These are phyloP conservation scores for Epicauta chinensis DNA, from an alignment of 1,140 invertebrate genomes.

Conservation along the genomic window DNA sequence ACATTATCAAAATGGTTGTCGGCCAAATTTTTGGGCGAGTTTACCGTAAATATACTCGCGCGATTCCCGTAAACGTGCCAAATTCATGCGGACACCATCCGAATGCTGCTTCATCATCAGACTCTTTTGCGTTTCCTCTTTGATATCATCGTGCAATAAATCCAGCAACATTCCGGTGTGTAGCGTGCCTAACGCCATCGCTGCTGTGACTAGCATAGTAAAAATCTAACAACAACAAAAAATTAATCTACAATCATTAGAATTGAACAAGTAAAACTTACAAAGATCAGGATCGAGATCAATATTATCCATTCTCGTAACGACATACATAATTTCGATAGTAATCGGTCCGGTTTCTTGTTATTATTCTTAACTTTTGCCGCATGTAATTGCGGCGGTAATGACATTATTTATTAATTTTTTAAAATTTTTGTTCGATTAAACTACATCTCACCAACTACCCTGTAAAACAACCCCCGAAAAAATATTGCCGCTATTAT, in stretches of 20 bases:
- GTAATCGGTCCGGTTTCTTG: too few species aligned
- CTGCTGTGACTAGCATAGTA: constrained; percentile 1
- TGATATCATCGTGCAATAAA: constrained; percentile 9
- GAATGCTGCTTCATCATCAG: neutral
- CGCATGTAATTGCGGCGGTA: too few species aligned
- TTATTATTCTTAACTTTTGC: too few species aligned
- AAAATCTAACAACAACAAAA: constrained; percentile 1
- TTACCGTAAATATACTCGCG: constrained; percentile 4
- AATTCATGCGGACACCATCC: constrained; percentile 1
- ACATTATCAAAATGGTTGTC: neutral
- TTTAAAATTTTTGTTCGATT: too few species aligned
- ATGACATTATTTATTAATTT: too few species aligned
- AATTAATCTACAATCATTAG: neutral
- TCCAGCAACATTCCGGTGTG: constrained; percentile 3
- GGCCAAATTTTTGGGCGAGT: neutral
- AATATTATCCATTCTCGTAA: constrained; percentile 8
- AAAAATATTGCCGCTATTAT: too few species aligned
- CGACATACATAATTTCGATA: neutral
- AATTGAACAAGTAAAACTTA: neutral
- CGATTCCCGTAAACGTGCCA: constrained; percentile 3
- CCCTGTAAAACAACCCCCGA: too few species aligned
- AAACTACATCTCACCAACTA: too few species aligned
- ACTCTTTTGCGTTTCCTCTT: constrained; percentile 5
- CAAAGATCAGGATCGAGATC: constrained; percentile 8
- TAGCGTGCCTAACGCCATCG: constrained; percentile 3